Base-by-base conservation (phyloP, 2,888 invertebrate species). In the Ormyrus rosae region DNA sequence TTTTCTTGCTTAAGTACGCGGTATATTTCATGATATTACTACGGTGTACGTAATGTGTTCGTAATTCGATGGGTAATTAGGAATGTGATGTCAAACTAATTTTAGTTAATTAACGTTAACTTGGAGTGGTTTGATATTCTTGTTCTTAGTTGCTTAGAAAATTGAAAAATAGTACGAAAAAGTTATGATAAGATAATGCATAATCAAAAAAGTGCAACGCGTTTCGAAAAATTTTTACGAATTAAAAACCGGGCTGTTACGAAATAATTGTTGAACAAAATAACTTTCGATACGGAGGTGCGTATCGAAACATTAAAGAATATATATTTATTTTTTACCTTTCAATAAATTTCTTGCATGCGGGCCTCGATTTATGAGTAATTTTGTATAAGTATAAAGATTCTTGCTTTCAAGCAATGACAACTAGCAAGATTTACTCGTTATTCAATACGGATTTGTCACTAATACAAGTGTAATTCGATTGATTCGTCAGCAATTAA, bases 21-120 rank as follows among this genome's bases (percentile, higher is more conserved):
- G 6, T 68, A 60, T 56, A 73, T 61, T 73, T 78, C 55, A 74
- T 11, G 13, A 78, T 72, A 48, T 55, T 73, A 60, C 67, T 34
- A 50, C 55, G 61, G 60, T 61, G 48, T 72, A 67, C 56, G 48
- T 60, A 34, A 34, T 34, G 45, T 55, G 53, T 53, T 67, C 64
- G 55, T 71, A 65, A 67, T 56, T 80, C 75, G 61, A 76, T 76
- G 76, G 71, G 56, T 19, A 76, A 80, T 76, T 80, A 19, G 34
- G 34, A 34, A 34, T 34, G 34, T 34, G 34, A 34, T 34, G 34
- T 34, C 34, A 34, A 34, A 34, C 34, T 34, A 34, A 34, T 34
- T 34, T 34, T 34, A 34, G 34, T 34, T 34, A 4, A 34, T 34
- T 34, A 34, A 4, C 4, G 34, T 34, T 34, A 34, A 34, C 34